These are phyloP conservation scores for Trypoxylon attenuatum DNA, from an alignment of 2,888 invertebrate species.

Conservation along the genomic window DNA sequence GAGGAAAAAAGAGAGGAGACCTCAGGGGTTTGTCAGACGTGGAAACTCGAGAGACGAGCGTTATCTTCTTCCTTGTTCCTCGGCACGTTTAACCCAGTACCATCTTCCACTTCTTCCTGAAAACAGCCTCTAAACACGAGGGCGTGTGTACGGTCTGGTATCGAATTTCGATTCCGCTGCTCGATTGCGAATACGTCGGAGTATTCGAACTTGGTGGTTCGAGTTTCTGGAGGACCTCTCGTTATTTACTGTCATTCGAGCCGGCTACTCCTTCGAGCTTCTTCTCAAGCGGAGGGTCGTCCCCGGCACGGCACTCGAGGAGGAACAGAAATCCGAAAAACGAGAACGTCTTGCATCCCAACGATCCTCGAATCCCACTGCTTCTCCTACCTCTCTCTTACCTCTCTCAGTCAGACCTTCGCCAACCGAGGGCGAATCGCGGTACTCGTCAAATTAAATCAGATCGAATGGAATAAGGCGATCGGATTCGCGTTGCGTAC, in stretches of 20 bases:
- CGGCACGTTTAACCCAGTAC: conserved; percentile 34
- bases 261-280: conserved; percentile 45
- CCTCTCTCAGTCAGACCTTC: conserved; percentile 26
- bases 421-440: conserved; percentile 16
- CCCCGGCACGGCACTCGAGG: conserved; percentile 3
- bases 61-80: conserved; percentile 22
- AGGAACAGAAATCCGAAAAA: conserved; percentile 14
- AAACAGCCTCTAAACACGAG: conserved; percentile 52
- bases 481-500: background rate
- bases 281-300: background rate
- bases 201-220: conserved; percentile 49
- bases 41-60: conserved; percentile 28
- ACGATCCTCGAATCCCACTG: too few relatives aligned
- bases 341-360: conserved; percentile 8
- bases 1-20: background rate
- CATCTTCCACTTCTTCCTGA: conserved; percentile 28
- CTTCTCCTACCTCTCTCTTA: too few relatives aligned
- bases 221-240: conserved; percentile 62
- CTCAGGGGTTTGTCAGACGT: conserved; percentile 9
- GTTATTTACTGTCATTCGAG: conserved; percentile 66
- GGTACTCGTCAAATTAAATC: conserved; percentile 41
- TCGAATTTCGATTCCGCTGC: conserved; percentile 65
- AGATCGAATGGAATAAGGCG: conserved; percentile 18
- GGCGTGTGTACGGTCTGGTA: conserved; percentile 49
- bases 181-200: conserved; percentile 46